phyloP scores from a whole-genome alignment of 2,113 vertebrate genomes.

The Corynorhinus townsendii region DNA sequence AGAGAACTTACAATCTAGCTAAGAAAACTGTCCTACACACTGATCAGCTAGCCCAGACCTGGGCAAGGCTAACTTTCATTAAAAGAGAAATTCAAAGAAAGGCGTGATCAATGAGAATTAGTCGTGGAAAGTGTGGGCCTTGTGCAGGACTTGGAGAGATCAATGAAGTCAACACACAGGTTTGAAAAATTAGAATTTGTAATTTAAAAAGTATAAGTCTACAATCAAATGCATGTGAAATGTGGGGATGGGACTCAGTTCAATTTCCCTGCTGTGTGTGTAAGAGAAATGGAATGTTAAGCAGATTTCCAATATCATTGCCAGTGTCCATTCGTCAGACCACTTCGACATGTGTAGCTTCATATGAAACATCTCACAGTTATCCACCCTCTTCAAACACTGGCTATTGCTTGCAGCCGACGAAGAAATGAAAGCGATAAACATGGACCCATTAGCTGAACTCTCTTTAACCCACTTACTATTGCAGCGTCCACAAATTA shows the following conservation, averaged over 20 bases:
- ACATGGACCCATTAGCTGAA: neutral
- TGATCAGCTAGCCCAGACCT: neutral
- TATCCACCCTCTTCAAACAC: neutral
- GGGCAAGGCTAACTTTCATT: neutral
- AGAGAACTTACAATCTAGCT: neutral
- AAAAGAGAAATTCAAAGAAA: neutral
- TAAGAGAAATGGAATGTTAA: neutral
- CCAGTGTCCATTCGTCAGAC: neutral
- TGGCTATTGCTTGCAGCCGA: neutral
- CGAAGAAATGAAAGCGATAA: neutral
- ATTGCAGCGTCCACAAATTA: neutral
- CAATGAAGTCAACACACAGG: neutral
- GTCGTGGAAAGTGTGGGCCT: neutral
- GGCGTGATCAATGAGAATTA: neutral
- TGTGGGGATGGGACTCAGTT: neutral
- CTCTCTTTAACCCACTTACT: neutral
- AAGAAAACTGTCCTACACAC: neutral
- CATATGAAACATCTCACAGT: neutral
- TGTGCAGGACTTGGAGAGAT: neutral
- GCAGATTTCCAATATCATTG: neutral
- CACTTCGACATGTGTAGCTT: neutral
- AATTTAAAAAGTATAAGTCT: neutral
- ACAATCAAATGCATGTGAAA: neutral
- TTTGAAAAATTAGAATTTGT: neutral
- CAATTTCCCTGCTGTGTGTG: neutral